These are phyloP conservation scores for Ligdia adustata DNA, from an alignment of 2,888 invertebrate genomes.

Conservation along the genomic window DNA sequence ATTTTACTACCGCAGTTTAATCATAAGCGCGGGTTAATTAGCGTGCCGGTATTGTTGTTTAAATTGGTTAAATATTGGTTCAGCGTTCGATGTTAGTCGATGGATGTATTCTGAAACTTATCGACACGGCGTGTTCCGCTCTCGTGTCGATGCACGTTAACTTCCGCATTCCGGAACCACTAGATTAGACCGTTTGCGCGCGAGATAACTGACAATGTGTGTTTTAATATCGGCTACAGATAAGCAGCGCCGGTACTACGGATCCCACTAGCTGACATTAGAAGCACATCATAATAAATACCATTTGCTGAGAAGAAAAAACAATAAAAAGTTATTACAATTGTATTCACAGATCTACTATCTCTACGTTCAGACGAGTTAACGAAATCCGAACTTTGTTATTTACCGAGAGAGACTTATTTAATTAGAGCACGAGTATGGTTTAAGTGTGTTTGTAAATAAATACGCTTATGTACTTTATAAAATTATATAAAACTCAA, in stretches of 20 bases:
- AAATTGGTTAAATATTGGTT: constrained; percentile 1
- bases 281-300: too few relatives aligned
- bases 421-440: too few relatives aligned
- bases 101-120: constrained; percentile 26
- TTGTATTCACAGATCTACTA: too few relatives aligned
- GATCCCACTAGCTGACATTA: too few relatives aligned
- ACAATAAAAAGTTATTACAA: too few relatives aligned
- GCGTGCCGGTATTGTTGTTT: constrained; percentile 4
- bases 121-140: constrained; percentile 27
- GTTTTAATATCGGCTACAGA: constrained; percentile 25
- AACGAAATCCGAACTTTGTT: too few relatives aligned
- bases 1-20: constrained; percentile 5
- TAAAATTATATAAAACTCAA: too few relatives aligned
- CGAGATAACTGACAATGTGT: constrained; percentile 20
- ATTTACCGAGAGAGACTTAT: too few relatives aligned
- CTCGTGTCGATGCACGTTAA: constrained; percentile 28
- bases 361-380: too few relatives aligned
- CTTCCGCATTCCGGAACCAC: constrained; percentile 33
- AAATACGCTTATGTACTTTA: too few relatives aligned
- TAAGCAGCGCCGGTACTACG: constrained; percentile 11
- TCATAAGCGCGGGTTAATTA: constrained; percentile 10
- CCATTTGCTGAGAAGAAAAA: too few relatives aligned
- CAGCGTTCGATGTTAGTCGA: constrained; percentile 25
- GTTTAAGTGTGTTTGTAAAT: too few relatives aligned
- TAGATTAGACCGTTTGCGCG: constrained; percentile 29